These are phyloP conservation scores for Chamaetylas fuelleborni DNA, from an alignment of 2,113 vertebrate genomes.

Conservation along the genomic window DNA sequence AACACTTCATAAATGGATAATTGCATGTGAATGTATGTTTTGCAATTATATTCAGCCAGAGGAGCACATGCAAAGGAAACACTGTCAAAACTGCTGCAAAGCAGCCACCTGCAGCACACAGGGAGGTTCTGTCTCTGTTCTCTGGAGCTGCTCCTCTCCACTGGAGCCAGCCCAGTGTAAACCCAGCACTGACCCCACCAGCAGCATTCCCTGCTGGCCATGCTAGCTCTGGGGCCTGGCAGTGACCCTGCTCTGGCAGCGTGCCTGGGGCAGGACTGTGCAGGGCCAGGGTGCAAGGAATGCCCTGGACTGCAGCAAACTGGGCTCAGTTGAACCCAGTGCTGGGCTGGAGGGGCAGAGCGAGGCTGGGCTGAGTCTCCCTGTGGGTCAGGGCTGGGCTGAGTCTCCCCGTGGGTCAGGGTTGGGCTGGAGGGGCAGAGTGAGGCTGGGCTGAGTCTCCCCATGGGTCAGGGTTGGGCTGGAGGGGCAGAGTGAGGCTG, in stretches of 20 bases:
- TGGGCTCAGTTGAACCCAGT: not conserved
- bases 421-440: not conserved
- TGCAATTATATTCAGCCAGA: not conserved
- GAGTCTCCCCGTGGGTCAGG: not conserved
- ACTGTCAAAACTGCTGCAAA: not conserved
- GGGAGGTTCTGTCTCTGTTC: fast-evolving
- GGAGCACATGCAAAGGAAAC: not conserved
- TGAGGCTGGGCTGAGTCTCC: not conserved
- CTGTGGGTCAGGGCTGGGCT: fast-evolving
- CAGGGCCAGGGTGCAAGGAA: not conserved
- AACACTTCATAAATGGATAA: not conserved
- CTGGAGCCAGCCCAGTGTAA: not conserved
- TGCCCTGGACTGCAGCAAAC: not conserved
- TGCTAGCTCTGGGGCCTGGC: not conserved
- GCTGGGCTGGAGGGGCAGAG: not conserved
- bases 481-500: not conserved
- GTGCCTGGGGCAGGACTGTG: not conserved
- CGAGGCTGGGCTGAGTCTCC: not conserved
- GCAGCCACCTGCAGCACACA: not conserved
- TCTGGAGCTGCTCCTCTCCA: not conserved
- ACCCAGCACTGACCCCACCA: not conserved
- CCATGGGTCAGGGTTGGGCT: not conserved
- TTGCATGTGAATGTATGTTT: not conserved
- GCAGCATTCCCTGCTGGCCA: not conserved
- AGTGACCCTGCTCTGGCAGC: not conserved